phyloP scores from a whole-genome alignment of 2,888 invertebrate species.

The Watsonalla binaria region DNA sequence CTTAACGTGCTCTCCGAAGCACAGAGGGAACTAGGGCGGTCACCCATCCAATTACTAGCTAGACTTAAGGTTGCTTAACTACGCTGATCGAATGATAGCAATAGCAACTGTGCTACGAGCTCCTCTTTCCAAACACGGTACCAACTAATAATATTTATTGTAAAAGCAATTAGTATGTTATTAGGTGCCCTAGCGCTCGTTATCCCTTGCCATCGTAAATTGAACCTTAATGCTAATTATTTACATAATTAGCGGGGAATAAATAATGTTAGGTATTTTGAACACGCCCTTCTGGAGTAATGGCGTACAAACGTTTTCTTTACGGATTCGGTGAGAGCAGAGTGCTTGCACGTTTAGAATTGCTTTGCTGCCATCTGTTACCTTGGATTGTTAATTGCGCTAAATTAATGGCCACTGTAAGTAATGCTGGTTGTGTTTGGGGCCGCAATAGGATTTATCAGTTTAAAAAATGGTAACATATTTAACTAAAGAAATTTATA shows the following conservation, averaged over 20 bases:
- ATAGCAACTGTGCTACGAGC: too few species aligned
- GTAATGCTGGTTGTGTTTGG: not conserved
- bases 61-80: too few species aligned
- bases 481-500: too few species aligned
- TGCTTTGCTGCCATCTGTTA: not conserved
- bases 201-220: not conserved
- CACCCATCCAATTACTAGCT: too few species aligned
- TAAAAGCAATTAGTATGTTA: not conserved
- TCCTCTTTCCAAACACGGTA: not conserved
- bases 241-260: slow-evolving; percentile 18
- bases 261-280: slow-evolving; percentile 5
- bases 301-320: too few species aligned
- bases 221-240: slow-evolving; percentile 14
- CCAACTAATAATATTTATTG: not conserved
- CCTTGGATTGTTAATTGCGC: not conserved
- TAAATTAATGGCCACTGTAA: not conserved
- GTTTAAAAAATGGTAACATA: not conserved
- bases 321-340: not conserved
- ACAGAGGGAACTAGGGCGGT: too few species aligned
- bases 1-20: too few species aligned
- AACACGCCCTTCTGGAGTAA: not conserved
- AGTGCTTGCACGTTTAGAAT: not conserved
- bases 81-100: too few species aligned
- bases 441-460: too few species aligned
- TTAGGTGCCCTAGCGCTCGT: not conserved